Base-by-base conservation (phyloP, 2,797 vertebrate species). In the Tadarida brasiliensis region DNA sequence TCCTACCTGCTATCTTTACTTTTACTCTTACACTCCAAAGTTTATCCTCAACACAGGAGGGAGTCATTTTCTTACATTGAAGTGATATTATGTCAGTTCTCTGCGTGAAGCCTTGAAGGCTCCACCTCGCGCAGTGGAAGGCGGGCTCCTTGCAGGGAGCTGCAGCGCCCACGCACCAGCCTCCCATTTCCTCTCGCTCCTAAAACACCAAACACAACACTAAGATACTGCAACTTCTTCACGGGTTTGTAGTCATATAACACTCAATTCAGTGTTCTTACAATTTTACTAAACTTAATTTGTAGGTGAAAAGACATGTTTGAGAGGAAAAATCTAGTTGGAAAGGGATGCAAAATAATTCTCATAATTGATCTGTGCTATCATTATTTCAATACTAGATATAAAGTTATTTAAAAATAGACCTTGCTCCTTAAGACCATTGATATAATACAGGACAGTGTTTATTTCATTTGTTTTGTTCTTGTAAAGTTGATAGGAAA, bases 321-420 rank as follows among this genome's bases (percentile, higher is more conserved):
- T 85, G 59, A 91, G 35, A 91, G 20, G 30, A 28, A 71, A 78
- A 74, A 56, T 49, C 20, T 61, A 74, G 26, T 61, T 71, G 33
- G 10, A 71, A 61, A 89, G n/a, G 74, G 54, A 70, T 56, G 16
- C 44, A 85, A 59, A 83, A 49, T 56, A 44, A 11, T 82, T 91
- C 51, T 92, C 57, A 49, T 71, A 61, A 51, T 63, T 92, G 26
- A 74, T 68, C 85, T 61, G 16, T 70, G 47, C 17, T 16, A 56
- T 9, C 28, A 8, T 84, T 76, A 61, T 84, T 88, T 80, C 30
- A 78, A 20, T 57, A 28, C 20, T 80, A 68, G 20, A 20, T 61
- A 59, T 73, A 74, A 57, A 68, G n/a, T 78, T 71, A 65, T 44
- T 91, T 88, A 91, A 83, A 93, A 77, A 59, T 95, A 77, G 35